A percentile compares a stretch with the other conserved stretches of the same genome.
phyloP scores from a whole-genome alignment of 35 echinoderm and acorn worm species.

The Hemicentrotus pulcherrimus region DNA sequence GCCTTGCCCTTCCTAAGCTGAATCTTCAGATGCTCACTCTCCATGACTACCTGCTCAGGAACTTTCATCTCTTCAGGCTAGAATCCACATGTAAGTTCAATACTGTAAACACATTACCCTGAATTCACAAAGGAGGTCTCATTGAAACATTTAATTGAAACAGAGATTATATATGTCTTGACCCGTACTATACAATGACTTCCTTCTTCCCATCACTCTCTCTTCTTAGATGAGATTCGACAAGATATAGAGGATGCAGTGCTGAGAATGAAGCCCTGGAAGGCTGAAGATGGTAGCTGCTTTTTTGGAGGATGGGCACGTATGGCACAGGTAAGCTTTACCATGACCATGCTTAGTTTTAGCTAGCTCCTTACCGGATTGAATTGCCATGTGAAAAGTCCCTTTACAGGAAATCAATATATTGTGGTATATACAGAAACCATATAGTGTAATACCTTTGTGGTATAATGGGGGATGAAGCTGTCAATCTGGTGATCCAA shows the following conservation, averaged over 20 bases:
- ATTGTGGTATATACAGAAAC: too few species aligned
- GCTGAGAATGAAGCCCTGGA: constrained; percentile 88
- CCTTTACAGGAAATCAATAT: too few species aligned
- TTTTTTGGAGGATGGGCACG: constrained; percentile 95
- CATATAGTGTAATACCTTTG: too few species aligned
- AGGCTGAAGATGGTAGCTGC: constrained; percentile 85
- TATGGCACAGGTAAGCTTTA: constrained; percentile 88
- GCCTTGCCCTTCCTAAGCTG: constrained; percentile 91
- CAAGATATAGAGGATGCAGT: constrained; percentile 95
- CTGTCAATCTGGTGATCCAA: too few species aligned
- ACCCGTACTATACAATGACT: too few species aligned
- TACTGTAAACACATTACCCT: not conserved
- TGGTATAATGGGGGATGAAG: too few species aligned
- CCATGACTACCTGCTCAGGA: constrained; percentile 94
- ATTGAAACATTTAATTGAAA: too few species aligned
- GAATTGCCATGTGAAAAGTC: too few species aligned
- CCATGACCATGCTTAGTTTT: not conserved
- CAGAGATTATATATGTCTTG: too few species aligned
- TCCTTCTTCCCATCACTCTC: not conserved
- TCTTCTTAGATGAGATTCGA: constrained; percentile 82
- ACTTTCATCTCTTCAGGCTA: constrained; percentile 94
- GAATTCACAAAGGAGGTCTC: too few species aligned
- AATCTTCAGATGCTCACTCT: constrained; percentile 96
- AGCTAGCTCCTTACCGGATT: too few species aligned
- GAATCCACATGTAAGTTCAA: constrained; percentile 91